Evolutionary conservation across 2,797 vertebrate genomes (phyloP).

Genomic region (Phalloptychus januarius): DNA sequence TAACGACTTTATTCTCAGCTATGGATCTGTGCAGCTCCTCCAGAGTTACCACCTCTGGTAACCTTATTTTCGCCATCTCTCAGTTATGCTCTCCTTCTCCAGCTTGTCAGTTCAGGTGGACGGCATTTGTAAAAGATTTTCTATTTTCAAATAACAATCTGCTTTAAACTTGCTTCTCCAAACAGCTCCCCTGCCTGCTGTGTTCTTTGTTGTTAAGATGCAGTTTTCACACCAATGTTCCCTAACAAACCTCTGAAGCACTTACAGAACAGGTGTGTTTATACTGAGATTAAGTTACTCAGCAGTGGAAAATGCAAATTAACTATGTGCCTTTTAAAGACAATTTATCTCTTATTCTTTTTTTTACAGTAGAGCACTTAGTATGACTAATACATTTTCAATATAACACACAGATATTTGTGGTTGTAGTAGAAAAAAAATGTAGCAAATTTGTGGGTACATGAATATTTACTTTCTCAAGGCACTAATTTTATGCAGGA

Average conservation of each 20-base stretch:
- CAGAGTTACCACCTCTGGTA: background rate
- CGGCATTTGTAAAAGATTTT: background rate
- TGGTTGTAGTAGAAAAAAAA: background rate
- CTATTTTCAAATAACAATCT: background rate
- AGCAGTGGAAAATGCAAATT: background rate
- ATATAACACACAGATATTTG: background rate
- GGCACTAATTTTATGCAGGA: slow-evolving; percentile 29
- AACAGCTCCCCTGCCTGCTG: background rate
- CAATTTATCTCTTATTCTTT: background rate
- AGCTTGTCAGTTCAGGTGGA: background rate
- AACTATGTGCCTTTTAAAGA: background rate
- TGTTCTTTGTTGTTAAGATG: background rate
- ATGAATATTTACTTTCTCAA: background rate
- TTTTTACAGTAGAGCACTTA: background rate
- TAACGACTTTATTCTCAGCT: background rate
- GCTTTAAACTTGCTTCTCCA: background rate
- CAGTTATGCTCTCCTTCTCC: background rate
- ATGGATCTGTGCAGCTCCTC: background rate
- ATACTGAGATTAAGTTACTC: background rate
- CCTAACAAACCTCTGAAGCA: background rate
- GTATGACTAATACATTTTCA: slow-evolving; percentile 8
- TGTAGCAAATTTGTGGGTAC: background rate
- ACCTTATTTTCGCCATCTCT: background rate
- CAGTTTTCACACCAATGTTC: background rate
- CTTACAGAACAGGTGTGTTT: background rate